Conservation (phyloP, 2,797 vertebrate species). For the Spea hammondii region DNA sequence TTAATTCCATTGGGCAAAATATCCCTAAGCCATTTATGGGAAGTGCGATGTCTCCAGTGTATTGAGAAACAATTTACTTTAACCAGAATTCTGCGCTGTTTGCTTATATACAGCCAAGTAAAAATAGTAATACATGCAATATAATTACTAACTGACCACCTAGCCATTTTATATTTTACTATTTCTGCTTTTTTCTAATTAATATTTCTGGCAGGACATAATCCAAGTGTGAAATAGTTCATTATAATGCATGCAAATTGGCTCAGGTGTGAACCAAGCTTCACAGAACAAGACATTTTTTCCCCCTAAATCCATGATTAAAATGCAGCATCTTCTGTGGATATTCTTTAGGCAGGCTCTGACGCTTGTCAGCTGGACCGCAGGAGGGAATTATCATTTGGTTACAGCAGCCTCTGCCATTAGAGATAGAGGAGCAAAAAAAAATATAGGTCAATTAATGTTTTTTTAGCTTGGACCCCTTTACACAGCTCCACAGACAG, state of each 20-base stretch:
- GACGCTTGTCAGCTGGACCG: slow-evolving; percentile 56
- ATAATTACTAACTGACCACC: slow-evolving; percentile 12
- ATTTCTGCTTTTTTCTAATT: not conserved
- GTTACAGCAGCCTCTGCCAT: slow-evolving; percentile 61
- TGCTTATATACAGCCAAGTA: not conserved
- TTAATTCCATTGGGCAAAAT: no score
- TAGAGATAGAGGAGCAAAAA: slow-evolving; percentile 59
- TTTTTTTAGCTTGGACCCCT: slow-evolving; percentile 39
- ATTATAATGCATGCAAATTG: slow-evolving; percentile 50
- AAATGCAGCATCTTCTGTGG: slow-evolving; percentile 55
- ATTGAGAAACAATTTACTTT: not conserved
- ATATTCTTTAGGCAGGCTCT: slow-evolving; percentile 57
- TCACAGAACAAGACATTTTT: slow-evolving; percentile 45
- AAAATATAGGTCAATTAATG: slow-evolving; percentile 55
- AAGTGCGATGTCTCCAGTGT: slow-evolving; percentile 2
- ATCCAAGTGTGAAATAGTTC: slow-evolving; percentile 35
- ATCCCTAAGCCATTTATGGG: no score
- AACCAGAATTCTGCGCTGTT: not conserved
- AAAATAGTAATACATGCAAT: not conserved
- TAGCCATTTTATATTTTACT: not conserved
- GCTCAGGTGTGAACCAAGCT: slow-evolving; percentile 51
- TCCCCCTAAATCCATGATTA: slow-evolving; percentile 58
- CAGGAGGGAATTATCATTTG: slow-evolving; percentile 63
- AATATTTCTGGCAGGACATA: slow-evolving; percentile 27
- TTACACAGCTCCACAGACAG: slow-evolving; percentile 22